These are phyloP conservation scores for Tolypeutes matacus DNA, from an alignment of 2,797 vertebrate species.

Conservation along the genomic window DNA sequence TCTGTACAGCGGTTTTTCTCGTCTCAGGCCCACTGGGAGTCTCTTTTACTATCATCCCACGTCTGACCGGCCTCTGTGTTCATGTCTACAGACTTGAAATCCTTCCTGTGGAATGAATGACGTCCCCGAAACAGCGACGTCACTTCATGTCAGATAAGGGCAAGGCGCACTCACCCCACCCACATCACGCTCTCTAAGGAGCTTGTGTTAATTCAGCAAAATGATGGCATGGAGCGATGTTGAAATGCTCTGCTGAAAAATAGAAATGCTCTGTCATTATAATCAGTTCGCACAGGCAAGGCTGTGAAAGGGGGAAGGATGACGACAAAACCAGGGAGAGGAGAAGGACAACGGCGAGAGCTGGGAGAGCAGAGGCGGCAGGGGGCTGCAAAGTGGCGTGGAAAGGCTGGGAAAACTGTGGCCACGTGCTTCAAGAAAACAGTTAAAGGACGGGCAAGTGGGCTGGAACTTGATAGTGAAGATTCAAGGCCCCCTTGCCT, in stretches of 20 bases:
- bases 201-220: neutral
- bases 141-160: neutral
- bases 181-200: neutral
- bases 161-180: accelerated
- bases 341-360: neutral
- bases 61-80: accelerated
- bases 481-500: neutral
- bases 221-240: neutral
- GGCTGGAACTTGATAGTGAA: accelerated
- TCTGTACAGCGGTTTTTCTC: neutral
- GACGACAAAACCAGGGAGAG: neutral
- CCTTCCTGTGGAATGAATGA: neutral
- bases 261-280: neutral
- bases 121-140: neutral
- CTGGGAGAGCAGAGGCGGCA: neutral
- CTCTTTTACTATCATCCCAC: neutral
- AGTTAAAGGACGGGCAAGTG: neutral
- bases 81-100: accelerated
- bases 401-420: neutral
- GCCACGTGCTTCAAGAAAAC: neutral
- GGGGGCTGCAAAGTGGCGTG: no score
- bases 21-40: neutral
- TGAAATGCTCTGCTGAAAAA: neutral
- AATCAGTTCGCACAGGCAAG: neutral
- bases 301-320: accelerated